These are phyloP conservation scores for Drosophila watanabei DNA, from an alignment of 1,140 invertebrate species.

Conservation along the genomic window DNA sequence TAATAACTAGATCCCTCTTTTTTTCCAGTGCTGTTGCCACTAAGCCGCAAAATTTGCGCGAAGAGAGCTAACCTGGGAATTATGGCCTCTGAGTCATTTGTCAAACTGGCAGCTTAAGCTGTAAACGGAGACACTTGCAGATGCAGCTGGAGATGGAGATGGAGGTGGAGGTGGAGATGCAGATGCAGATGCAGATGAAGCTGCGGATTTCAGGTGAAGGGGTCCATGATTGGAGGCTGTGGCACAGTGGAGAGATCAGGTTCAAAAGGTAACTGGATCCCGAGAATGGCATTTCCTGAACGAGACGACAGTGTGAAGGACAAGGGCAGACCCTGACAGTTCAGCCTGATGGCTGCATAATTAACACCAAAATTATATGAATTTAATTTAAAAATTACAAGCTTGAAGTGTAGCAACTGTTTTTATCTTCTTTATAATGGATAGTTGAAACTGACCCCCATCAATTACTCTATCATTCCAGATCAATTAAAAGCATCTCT, in stretches of 20 bases:
- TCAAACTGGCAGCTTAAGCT: slow-evolving; percentile 40
- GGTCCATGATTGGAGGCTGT: slow-evolving; percentile 2
- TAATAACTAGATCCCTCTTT: neutral
- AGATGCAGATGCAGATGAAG: slow-evolving; percentile 3
- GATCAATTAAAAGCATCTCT: neutral
- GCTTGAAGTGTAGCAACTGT: neutral
- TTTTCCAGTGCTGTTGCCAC: slow-evolving; percentile 5
- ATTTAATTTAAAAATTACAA: neutral
- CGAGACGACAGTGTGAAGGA: slow-evolving; percentile 14
- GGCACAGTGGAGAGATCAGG: slow-evolving; percentile 42
- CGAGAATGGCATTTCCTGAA: slow-evolving; percentile 38
- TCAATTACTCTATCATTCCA: neutral
- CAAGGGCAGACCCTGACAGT: slow-evolving; percentile 12
- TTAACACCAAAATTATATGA: neutral
- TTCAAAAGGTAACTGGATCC: slow-evolving; percentile 20
- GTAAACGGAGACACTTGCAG: slow-evolving; percentile 37
- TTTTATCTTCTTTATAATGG: no score
- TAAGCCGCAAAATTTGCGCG: slow-evolving; percentile 6
- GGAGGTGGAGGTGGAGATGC: neutral
- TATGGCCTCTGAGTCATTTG: slow-evolving; percentile 61
- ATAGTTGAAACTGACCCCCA: neutral
- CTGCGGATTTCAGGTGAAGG: slow-evolving; percentile 30
- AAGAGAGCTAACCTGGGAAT: slow-evolving; percentile 27
- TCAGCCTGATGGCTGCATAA: neutral
- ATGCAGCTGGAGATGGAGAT: slow-evolving; percentile 1